Conservation (phyloP, 64 coral and sea anemone genomes). For the Dendronephthya gigantea region DNA sequence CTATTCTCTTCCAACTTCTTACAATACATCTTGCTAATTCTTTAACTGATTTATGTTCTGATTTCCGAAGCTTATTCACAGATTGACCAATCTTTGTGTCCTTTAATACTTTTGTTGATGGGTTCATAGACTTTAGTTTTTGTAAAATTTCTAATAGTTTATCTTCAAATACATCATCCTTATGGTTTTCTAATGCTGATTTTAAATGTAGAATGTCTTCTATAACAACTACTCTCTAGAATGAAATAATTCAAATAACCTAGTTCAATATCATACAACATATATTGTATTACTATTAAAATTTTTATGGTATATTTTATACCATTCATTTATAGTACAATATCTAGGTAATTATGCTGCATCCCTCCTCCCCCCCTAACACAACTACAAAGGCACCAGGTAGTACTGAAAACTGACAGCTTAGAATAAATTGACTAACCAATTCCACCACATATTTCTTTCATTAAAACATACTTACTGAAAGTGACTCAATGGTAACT, state of each 20-base stretch:
- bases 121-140: constrained; percentile 46
- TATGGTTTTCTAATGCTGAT: constrained; percentile 38
- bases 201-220: constrained; percentile 59
- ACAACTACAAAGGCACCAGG: neutral
- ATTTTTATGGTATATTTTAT: neutral
- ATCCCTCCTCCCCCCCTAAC: neutral
- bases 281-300: too few relatives aligned
- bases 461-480: neutral
- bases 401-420: too few relatives aligned
- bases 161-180: constrained; percentile 16
- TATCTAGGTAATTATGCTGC: neutral
- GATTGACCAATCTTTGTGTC: constrained; percentile 56
- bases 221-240: constrained; percentile 65
- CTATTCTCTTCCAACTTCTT: constrained; percentile 63
- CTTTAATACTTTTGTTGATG: constrained; percentile 60
- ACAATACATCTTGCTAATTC: constrained; percentile 49
- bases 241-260: neutral
- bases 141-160: constrained; percentile 45
- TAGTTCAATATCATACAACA: too few relatives aligned
- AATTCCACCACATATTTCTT: too few relatives aligned
- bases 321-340: neutral
- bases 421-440: too few relatives aligned
- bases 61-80: constrained; percentile 52
- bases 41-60: constrained; percentile 27
- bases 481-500: neutral